Base-by-base conservation (phyloP, 2,113 vertebrate species). In the Cyanocitta stelleri region DNA sequence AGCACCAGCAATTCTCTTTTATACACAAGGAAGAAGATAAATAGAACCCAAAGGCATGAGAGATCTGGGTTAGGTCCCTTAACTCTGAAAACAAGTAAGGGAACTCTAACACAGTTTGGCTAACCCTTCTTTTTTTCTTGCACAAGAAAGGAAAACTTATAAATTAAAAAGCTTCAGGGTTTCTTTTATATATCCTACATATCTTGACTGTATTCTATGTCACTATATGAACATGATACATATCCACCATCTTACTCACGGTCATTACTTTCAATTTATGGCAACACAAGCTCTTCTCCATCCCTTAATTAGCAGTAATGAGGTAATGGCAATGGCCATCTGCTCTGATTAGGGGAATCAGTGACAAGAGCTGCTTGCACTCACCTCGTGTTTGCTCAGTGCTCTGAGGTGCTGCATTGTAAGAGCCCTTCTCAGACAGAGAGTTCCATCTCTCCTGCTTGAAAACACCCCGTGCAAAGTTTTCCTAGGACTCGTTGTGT, bases 281-380 rank as follows among this genome's bases (percentile, higher is more conserved):
- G 43, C 27, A 58, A 85, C 63, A 81, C 59, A 77, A 88, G 75
- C 16, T 93, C 89, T 74, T 82, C 66, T 51, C 43, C 35, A 67
- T 62, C 49, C 51, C 51, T 62, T 96, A 94, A 90, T 93, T 94
- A 80, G 21, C 85, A 59, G 29, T 96, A 95, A 96, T 48, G 67
- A 91, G 76, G 16, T 88, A 92, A 93, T 88, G 51, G 90, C 52
- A 55, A 35, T 69, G 67, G 71, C 78, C 89, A 90, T 87, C 93
- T 95, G 89, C 87, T 95, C 71, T 80, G 63, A 76, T 87, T 93
- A 94, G 51, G n/a, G 63, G 59, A 91, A 51, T 77, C 67, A 46
- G 51, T 44, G 90, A 27, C 39, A 66, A 79, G 59, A 77, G 67
- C 67, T 77, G 51, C 39, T 48, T 23, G 27, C 21, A 1, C 21